Conservation (phyloP, 1,140 invertebrate genomes). For the Cherax destructor region DNA sequence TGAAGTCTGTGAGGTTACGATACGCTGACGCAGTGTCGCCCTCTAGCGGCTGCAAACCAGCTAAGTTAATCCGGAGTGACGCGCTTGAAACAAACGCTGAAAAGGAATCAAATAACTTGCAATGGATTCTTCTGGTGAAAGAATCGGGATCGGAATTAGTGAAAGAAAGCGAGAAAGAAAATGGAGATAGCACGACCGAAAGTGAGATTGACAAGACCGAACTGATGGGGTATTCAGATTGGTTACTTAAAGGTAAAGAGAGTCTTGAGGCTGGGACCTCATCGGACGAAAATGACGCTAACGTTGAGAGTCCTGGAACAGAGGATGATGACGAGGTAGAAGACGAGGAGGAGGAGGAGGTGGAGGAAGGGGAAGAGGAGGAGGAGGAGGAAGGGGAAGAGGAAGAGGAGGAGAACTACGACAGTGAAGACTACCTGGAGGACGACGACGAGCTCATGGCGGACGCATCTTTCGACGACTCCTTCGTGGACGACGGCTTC, state of each 20-base stretch:
- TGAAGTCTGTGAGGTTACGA: conserved; percentile 44
- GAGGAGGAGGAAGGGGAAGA: not conserved
- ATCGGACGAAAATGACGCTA: conserved; percentile 14
- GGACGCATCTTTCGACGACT: conserved; percentile 48
- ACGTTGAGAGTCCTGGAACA: not conserved
- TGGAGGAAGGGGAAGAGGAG: not conserved
- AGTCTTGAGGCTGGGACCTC: conserved; percentile 17
- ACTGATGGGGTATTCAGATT: conserved; percentile 38
- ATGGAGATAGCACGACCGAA: conserved; percentile 14
- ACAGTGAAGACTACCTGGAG: conserved; percentile 20
- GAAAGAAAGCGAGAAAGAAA: conserved; percentile 40
- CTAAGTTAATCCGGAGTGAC: conserved; percentile 53
- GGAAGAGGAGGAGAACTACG: not conserved
- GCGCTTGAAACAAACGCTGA: conserved; percentile 30
- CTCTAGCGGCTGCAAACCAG: conserved; percentile 54
- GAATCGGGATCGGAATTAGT: conserved; percentile 42
- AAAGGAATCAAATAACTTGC: conserved; percentile 22
- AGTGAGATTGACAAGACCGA: conserved; percentile 37
- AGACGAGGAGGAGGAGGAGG: not conserved
- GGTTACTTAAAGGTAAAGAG: conserved; percentile 34
- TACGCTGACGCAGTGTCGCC: conserved; percentile 51
- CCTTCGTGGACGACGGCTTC: conserved; percentile 58
- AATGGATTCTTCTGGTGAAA: conserved; percentile 48
- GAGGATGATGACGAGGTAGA: not conserved
- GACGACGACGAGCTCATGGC: conserved; percentile 42